Percentiles rank a stretch among this genome's conserved stretches.
Conservation (phyloP, 2,113 vertebrate genomes). For the Hippopotamus amphibius region DNA sequence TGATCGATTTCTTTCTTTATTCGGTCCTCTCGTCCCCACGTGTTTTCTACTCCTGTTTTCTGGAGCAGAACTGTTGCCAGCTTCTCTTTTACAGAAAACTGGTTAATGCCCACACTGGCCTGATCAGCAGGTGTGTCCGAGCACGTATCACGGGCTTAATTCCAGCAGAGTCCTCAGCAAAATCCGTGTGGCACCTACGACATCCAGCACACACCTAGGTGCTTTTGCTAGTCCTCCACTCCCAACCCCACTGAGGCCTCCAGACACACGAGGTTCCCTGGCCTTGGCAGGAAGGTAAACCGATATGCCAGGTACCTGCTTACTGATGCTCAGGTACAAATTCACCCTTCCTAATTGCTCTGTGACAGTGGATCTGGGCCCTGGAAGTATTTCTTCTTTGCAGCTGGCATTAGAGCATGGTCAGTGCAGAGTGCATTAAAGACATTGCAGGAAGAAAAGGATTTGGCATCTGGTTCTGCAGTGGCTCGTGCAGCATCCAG, state of each 20-base stretch:
- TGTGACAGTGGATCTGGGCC: not conserved
- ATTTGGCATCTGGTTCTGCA: not conserved
- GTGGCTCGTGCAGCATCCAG: not conserved
- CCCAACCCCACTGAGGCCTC: not conserved
- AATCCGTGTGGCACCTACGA: accelerated
- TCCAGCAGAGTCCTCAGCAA: not conserved
- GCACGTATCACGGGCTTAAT: not conserved
- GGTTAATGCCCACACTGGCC: not conserved
- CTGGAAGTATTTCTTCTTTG: not conserved
- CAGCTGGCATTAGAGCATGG: not conserved
- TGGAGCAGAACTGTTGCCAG: not conserved
- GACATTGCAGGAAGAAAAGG: not conserved
- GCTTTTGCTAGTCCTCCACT: not conserved
- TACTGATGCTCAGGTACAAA: not conserved
- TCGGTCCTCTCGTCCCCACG: not conserved
- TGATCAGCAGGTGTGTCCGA: not conserved
- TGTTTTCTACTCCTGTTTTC: not conserved
- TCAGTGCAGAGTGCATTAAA: not conserved
- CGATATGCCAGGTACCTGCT: not conserved
- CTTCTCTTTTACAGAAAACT: not conserved
- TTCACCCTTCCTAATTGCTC: not conserved
- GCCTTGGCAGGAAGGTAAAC: not conserved
- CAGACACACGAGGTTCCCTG: not conserved
- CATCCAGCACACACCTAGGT: too few relatives aligned
- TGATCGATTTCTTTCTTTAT: not conserved